Evolutionary conservation across 2,797 vertebrate genomes (phyloP), one percentile per base, ranked within the genome.

Genomic region (Onychomys arenicola): DNA sequence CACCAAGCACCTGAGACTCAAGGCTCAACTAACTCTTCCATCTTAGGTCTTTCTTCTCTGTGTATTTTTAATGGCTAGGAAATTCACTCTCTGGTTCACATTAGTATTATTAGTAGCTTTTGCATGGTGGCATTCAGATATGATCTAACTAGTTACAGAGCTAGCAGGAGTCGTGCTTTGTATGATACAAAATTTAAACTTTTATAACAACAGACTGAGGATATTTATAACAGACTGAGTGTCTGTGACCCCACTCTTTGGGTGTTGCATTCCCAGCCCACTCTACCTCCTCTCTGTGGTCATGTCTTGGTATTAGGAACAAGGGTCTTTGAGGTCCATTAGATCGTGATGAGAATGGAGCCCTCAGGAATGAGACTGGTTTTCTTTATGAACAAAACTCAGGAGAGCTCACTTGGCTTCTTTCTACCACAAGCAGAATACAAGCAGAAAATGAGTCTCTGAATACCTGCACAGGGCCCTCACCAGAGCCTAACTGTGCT

Each of bases 111-210:
- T 71, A 49, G 11, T 76, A 87, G 40, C 25, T 69, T 49, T 89
- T 46, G 4, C 27, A 84, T 5, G 0, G 4, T 83, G 67, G 43
- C 73, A 65, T 43, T 63, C 27, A 82, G 61, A 84, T 61, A 85
- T 0, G 40, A 13, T 55, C 49, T 78, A 52, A 87, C 1, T 16
- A 57, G n/a, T 85, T 46, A 78, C 1, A 78, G 19, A 52, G 25
- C 76, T 34, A 75, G 37, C 65, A 43, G 16, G 12, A 52, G n/a
- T 46, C 63, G 0, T 34, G 69, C 52, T 61, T 52, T 34, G 34
- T 61, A 77, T 78, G 23, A 73, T 40, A 46, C 78, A 69, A 93
- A 94, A 69, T n/a, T n/a, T 40, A 85, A 57, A 67, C 78, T 86
- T 80, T 63, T 73, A 8, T 65, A 91, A 93, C 52, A 43, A 37